These are phyloP conservation scores for Trachelipus rathkii DNA, from an alignment of 1,140 invertebrate genomes.

Conservation along the genomic window DNA sequence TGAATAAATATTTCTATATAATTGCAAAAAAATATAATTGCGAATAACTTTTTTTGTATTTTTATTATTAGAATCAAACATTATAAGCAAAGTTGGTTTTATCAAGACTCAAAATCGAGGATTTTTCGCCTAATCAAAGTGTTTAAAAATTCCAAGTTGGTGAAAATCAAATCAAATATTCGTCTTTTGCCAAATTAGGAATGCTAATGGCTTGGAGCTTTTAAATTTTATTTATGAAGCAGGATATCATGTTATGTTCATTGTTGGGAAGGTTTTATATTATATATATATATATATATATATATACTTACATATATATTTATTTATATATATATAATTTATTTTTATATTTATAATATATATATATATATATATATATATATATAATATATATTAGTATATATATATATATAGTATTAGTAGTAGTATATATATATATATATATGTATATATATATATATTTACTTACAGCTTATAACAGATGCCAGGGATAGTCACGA, in stretches of 20 bases:
- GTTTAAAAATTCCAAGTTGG: not conserved
- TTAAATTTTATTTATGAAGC: not conserved
- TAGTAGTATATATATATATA: not conserved
- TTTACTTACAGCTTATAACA: too few species aligned
- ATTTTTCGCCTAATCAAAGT: not conserved
- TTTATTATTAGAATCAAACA: not conserved
- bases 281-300: not conserved
- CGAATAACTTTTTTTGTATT: too few species aligned
- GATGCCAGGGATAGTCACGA: too few species aligned
- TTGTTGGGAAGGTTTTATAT: not conserved
- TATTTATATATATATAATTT: constrained; percentile 4
- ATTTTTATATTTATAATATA: not conserved
- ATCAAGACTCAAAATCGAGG: not conserved
- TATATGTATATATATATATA: constrained; percentile 10
- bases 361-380: not conserved
- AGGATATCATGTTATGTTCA: not conserved
- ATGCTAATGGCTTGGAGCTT: not conserved
- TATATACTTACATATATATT: not conserved
- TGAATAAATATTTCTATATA: too few species aligned
- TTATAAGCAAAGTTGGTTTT: not conserved
- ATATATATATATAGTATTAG: not conserved
- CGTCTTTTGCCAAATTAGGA: not conserved
- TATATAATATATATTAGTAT: not conserved
- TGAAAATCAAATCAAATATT: not conserved
- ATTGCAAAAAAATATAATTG: too few species aligned